Evolutionary conservation across 2,888 invertebrate genomes (phyloP).

Genomic region (Mimas tiliae): DNA sequence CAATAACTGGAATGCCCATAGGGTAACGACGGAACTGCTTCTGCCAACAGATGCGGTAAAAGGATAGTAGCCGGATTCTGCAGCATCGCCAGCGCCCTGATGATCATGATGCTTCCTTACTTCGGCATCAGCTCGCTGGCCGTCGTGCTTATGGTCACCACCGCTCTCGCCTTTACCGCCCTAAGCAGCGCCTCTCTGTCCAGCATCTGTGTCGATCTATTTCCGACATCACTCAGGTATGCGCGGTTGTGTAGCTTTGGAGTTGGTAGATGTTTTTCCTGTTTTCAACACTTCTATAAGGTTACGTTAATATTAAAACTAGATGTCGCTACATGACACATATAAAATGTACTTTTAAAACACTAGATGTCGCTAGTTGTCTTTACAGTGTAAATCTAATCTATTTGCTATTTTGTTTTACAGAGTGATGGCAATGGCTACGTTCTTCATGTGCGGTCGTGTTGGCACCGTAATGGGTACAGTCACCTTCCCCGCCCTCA

Average conservation of each 20-base stretch:
- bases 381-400: neutral
- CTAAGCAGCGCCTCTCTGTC: slow-evolving; percentile 85
- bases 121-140: slow-evolving; percentile 77
- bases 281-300: neutral
- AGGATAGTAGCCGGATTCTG: slow-evolving; percentile 66
- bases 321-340: neutral
- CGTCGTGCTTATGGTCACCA: slow-evolving; percentile 83
- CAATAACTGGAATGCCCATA: no score
- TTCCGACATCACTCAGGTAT: slow-evolving; percentile 87
- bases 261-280: no score
- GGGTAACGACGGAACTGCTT: neutral
- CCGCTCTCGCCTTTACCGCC: slow-evolving; percentile 81
- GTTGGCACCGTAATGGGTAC: slow-evolving; percentile 89
- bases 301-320: neutral
- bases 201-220: slow-evolving; percentile 86
- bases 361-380: neutral
- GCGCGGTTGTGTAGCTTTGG: neutral
- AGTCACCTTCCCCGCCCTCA: slow-evolving; percentile 87
- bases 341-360: neutral
- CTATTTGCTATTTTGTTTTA: slow-evolving; percentile 37
- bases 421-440: slow-evolving; percentile 90
- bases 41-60: slow-evolving; percentile 66
- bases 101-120: slow-evolving; percentile 83
- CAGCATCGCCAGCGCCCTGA: slow-evolving; percentile 72
- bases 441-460: slow-evolving; percentile 89